Evolutionary conservation across 2,113 vertebrate genomes (phyloP).

Genomic region (Xiphophorus couchianus): DNA sequence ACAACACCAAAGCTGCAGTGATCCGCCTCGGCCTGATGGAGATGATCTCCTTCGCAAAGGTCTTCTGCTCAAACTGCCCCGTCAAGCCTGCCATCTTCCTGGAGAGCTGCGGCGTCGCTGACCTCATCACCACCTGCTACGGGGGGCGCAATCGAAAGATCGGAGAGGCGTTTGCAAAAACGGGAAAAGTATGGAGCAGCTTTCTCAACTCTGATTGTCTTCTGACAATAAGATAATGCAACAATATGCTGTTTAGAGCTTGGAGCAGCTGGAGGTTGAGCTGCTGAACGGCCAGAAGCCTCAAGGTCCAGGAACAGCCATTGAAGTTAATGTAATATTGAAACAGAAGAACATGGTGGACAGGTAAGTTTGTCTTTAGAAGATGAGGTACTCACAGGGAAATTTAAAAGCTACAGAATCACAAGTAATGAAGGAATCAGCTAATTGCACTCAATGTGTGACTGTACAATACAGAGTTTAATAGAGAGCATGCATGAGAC

Average conservation of each 20-base stretch:
- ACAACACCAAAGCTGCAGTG: constrained; percentile 96
- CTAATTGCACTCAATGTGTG: neutral
- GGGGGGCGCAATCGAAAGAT: constrained; percentile 94
- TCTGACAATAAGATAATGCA: fast-evolving
- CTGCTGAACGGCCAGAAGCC: constrained; percentile 98
- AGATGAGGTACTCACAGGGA: neutral
- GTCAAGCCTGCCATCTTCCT: constrained; percentile 89
- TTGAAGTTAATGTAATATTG: constrained; percentile 89
- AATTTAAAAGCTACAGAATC: neutral
- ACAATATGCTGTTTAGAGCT: constrained; percentile 79
- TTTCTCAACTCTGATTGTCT: neutral
- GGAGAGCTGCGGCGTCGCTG: constrained; percentile 95
- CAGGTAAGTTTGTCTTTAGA: constrained; percentile 83
- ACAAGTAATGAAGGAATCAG: neutral
- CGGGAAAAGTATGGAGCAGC: constrained; percentile 84
- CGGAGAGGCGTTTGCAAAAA: constrained; percentile 90
- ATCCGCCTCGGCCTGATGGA: constrained; percentile 97
- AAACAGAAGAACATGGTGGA: constrained; percentile 86
- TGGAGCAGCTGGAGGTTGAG: constrained; percentile 94
- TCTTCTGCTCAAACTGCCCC: constrained; percentile 87
- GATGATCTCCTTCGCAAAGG: constrained; percentile 91
- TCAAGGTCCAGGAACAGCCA: constrained; percentile 93
- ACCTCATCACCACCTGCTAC: constrained; percentile 97
- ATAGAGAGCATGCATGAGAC: neutral
- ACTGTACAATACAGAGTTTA: neutral